Base-by-base conservation (phyloP, 2,113 vertebrate species). In the Cryptomyrus ogoouensis region DNA sequence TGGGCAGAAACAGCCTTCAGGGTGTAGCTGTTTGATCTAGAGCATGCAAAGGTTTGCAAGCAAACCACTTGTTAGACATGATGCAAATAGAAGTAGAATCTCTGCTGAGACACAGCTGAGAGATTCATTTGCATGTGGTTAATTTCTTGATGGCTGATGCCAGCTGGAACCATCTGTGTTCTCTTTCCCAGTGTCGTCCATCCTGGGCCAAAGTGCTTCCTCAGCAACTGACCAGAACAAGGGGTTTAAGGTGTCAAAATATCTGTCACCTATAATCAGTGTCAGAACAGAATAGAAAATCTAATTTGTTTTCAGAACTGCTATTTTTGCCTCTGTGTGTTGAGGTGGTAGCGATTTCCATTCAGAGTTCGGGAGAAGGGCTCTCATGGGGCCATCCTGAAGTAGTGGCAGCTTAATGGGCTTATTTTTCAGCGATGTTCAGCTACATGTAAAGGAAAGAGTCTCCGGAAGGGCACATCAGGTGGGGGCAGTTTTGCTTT, bases 401-500 rank as follows among this genome's bases (percentile, higher is more conserved):
- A 39, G 74, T n/a, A 39, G 15, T 8, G 35, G 74, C 13, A 39
- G 44, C 21, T 47, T 47, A 42, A 47, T 46, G 21, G 44, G 83
- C 77, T 83, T 3, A 12, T 86, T 88, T 39, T 89, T 50, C 42
- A 39, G 53, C 86, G 24, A 47, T 47, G 49, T 50, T 39, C 4
- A 53, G 66, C n/a, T 19, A 27, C 27, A 89, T 49, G 31, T 83
- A 35, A 70, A 53, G 83, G 87, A 52, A n/a, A 52, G 56, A 53
- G 44, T 91, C 88, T 42, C 31, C 46, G 52, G 84, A 56, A 53
- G 46, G 80, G 56, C 42, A 39, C 44, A 85, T 70, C 88, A 90
- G 90, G 62, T 83, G 87, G 58, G 87, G 89, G 66, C 86, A 27
- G 58, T 87, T 83, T 74, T 84, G 52, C 89, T 89, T 84, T 90